These are phyloP conservation scores for Lochmaea crataegi DNA, from an alignment of 2,888 invertebrate species.

Conservation along the genomic window DNA sequence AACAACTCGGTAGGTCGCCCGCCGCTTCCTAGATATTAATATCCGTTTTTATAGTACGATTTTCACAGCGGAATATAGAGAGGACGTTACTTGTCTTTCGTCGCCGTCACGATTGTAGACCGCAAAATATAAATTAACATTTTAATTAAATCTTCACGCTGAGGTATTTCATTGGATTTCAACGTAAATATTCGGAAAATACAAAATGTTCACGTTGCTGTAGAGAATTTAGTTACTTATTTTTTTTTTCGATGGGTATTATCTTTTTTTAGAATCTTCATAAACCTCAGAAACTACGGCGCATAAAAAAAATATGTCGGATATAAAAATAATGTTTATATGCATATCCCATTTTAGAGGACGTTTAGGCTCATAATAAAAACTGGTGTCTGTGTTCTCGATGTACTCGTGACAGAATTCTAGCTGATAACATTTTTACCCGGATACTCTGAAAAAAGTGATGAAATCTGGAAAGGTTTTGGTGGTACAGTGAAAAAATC, in stretches of 20 bases:
- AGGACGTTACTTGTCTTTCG: slow-evolving; percentile 27
- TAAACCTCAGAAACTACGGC: too few species aligned
- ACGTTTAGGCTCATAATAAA: too few species aligned
- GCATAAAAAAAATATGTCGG: too few species aligned
- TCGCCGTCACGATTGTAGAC: slow-evolving; percentile 26
- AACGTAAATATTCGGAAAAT: slow-evolving; percentile 21
- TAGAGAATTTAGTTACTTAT: slow-evolving; percentile 1
- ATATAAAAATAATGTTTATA: too few species aligned
- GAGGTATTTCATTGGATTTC: slow-evolving; percentile 38
- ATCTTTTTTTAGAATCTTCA: too few species aligned
- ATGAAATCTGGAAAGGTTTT: too few species aligned
- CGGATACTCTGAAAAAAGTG: too few species aligned
- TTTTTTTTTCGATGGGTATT: background rate
- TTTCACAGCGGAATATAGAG: slow-evolving; percentile 30
- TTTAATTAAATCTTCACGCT: slow-evolving; percentile 42
- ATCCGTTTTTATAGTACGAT: slow-evolving; percentile 50
- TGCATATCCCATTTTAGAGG: too few species aligned
- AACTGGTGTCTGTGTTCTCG: too few species aligned
- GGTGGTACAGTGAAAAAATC: too few species aligned
- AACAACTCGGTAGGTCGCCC: slow-evolving; percentile 43
- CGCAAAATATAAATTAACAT: slow-evolving; percentile 42
- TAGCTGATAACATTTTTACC: too few species aligned
- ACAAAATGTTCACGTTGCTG: background rate
- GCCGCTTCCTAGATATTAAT: slow-evolving; percentile 51
- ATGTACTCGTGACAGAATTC: too few species aligned